These are phyloP conservation scores for Abramis brama DNA, from an alignment of 2,113 vertebrate species.

Conservation along the genomic window DNA sequence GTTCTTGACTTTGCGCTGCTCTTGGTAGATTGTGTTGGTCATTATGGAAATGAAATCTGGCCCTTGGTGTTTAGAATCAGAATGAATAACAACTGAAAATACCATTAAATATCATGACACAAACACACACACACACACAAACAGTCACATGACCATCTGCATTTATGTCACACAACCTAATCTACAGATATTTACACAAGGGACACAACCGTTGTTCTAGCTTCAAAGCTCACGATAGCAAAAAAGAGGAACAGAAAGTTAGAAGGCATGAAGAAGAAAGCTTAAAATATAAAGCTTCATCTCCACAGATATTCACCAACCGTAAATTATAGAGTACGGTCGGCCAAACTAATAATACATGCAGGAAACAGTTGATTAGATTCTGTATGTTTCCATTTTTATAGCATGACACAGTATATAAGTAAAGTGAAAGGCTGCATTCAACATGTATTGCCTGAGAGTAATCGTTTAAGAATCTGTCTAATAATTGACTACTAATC, in stretches of 20 bases:
- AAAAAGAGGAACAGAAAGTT: constrained; percentile 27
- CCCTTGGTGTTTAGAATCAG: neutral
- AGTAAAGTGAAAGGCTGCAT: neutral
- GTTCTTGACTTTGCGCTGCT: neutral
- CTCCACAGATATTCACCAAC: constrained; percentile 1
- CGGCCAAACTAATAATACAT: neutral
- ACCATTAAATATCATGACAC: no score
- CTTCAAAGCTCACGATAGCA: neutral
- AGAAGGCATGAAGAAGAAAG: neutral
- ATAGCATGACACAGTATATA: neutral
- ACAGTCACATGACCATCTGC: neutral
- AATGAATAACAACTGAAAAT: neutral
- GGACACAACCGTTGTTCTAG: neutral
- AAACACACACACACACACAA: neutral
- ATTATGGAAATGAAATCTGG: no score
- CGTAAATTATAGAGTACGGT: neutral
- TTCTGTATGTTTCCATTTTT: neutral
- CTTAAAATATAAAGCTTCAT: neutral
- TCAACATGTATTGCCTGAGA: neutral
- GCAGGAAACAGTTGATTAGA: constrained; percentile 4
- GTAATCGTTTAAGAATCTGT: neutral
- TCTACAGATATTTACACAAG: constrained; percentile 18
- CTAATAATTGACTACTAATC: neutral
- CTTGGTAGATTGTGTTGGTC: no score
- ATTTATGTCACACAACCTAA: neutral